Evolutionary conservation across 2,113 vertebrate species (phyloP).

Genomic region (Oxygymnocypris stewartii): DNA sequence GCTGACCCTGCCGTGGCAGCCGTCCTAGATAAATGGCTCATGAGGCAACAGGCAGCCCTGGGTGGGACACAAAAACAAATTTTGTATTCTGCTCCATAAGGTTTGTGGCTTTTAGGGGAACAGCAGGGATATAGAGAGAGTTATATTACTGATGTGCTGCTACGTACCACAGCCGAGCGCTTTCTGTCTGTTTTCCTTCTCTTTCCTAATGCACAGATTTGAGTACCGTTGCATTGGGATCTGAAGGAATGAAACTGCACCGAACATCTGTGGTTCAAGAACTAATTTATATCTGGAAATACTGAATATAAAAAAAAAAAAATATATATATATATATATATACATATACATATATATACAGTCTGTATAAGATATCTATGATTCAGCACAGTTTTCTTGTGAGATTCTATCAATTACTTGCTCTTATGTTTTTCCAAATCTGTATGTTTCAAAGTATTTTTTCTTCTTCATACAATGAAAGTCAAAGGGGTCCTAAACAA

Average conservation of each 20-base stretch:
- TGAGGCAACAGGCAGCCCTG: constrained; percentile 14
- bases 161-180: not conserved
- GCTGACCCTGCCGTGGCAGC: constrained; percentile 16
- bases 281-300: not conserved
- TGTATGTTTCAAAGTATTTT: not conserved
- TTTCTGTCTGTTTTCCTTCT: not conserved
- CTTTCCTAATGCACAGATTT: not conserved
- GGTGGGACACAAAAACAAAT: constrained; percentile 37
- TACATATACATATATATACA: too few species aligned
- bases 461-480: too few species aligned
- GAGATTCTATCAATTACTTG: not conserved
- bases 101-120: constrained; percentile 30
- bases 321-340: too few species aligned
- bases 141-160: not conserved
- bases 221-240: not conserved
- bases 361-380: too few species aligned
- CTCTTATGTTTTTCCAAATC: not conserved
- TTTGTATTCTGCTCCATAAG: constrained; percentile 29
- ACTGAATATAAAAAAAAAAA: not conserved
- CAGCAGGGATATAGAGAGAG: not conserved
- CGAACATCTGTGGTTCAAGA: not conserved
- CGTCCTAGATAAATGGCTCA: constrained; percentile 5
- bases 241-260: not conserved
- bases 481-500: too few species aligned
- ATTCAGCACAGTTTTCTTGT: not conserved